These are phyloP conservation scores for Enteromius argenteus DNA, from an alignment of 2,797 vertebrate genomes.

Conservation along the genomic window DNA sequence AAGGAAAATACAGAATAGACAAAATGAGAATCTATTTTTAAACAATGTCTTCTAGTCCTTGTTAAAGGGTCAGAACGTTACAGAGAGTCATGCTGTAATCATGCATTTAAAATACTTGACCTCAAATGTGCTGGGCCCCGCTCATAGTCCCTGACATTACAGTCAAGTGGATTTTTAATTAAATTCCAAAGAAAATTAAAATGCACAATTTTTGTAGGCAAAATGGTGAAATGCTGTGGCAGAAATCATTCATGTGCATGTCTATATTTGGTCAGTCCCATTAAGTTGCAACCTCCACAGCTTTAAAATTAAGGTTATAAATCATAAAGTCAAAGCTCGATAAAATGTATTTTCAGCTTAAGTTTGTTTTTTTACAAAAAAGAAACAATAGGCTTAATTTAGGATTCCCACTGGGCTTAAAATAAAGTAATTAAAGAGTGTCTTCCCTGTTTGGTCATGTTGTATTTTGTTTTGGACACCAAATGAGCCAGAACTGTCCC, in stretches of 20 bases:
- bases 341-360: neutral
- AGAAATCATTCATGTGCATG: neutral
- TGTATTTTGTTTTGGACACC: neutral
- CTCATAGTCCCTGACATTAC: neutral
- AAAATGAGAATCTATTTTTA: constrained; percentile 23
- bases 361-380: neutral
- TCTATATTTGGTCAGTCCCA: neutral
- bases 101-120: neutral
- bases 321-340: neutral
- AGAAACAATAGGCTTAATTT: neutral
- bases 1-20: neutral
- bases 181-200: neutral
- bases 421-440: neutral
- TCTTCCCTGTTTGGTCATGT: neutral
- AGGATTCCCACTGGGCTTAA: neutral
- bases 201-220: neutral
- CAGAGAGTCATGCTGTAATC: neutral
- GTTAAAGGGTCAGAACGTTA: neutral
- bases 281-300: neutral
- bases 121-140: neutral
- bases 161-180: neutral
- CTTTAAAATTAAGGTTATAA: neutral
- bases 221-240: neutral
- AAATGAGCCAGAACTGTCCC: neutral
- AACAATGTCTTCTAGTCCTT: neutral